Evolutionary conservation across 2,113 vertebrate species (phyloP).

Genomic region (Azemiops feae): DNA sequence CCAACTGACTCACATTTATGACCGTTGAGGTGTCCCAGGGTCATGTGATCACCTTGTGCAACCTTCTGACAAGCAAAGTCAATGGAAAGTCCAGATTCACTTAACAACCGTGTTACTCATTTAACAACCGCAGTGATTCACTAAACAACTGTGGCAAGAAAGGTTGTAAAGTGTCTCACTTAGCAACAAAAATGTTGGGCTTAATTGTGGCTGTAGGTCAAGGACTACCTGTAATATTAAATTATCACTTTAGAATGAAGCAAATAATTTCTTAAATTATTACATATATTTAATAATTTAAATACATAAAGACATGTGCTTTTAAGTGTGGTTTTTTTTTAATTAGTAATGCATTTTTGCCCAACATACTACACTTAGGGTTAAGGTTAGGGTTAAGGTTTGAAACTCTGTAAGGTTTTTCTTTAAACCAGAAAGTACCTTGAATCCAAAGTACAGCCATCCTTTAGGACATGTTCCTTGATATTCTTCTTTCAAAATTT

Average conservation of each 20-base stretch:
- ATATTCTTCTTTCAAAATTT: constrained; percentile 71
- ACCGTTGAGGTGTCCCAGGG: not conserved
- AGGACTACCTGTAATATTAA: not conserved
- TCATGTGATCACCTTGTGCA: not conserved
- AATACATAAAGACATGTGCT: not conserved
- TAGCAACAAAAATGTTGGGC: not conserved
- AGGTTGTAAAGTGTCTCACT: not conserved
- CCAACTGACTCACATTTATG: not conserved
- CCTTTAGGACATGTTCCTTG: constrained; percentile 84
- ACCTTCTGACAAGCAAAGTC: not conserved
- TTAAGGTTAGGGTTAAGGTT: not conserved
- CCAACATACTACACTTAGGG: not conserved
- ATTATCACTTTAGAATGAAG: not conserved
- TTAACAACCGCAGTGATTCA: not conserved
- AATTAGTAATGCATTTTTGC: not conserved
- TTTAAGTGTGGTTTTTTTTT: not conserved
- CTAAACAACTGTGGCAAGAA: not conserved
- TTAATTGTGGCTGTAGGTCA: not conserved
- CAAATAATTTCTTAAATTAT: not conserved
- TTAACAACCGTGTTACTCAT: not conserved
- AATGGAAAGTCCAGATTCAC: not conserved
- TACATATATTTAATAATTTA: not conserved
- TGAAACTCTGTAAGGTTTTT: not conserved
- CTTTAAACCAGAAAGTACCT: constrained; percentile 69
- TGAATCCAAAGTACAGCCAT: constrained; percentile 89